Base-by-base conservation (phyloP, 2,888 invertebrate genomes). In the Morpho deidamia region DNA sequence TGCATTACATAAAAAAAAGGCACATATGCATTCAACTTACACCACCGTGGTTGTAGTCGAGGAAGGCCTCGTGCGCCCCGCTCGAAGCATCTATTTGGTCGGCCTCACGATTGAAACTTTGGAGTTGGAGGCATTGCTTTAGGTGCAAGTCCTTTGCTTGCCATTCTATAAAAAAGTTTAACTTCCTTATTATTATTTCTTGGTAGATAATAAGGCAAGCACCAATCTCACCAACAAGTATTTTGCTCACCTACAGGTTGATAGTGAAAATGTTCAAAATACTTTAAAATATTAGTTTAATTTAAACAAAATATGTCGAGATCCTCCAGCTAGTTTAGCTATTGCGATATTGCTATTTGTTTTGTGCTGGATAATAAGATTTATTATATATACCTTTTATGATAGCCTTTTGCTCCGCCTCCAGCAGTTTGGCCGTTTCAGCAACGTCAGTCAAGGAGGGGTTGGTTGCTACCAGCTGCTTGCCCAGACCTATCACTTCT, bases 1-100 rank as follows among this genome's bases (percentile, higher is more conserved):
- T 23, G 23, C 3, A 5, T 23, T 23, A 23, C 5, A 5, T 3
- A 23, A 5, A 23, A 23, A 5, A 23, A 23, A 5, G 5, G 23
- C 5, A 23, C 23, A 23, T 23, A 5, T 23, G 23, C 23, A 23
- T 23, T 23, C 23, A 23, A 59, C 93, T 91, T 77, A 96, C 96
- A 62, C 98, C 99, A 43, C 96, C 91, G 64, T 97, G 95, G 8
- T 92, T 92, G 80, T 95, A 96, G 67, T 98, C 98, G 12, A 99
- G 90, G 83, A 97, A 98, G 0, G 97, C 97, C 76, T 97, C 95
- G 75, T 99, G 98, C 11, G 97, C 96, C 51, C 96, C 96, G 46
- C 97, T 97, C 9, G 96, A 95, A 0, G 99, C 97, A 83, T 99
- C 99, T 61, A 99, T 96, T 76, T 98, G 96, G 77, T 99, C 99